A percentile compares a stretch with the other conserved stretches of the same genome.
These are phyloP conservation scores for Scarus forsteni DNA, from an alignment of 2,797 vertebrate species.

Conservation along the genomic window DNA sequence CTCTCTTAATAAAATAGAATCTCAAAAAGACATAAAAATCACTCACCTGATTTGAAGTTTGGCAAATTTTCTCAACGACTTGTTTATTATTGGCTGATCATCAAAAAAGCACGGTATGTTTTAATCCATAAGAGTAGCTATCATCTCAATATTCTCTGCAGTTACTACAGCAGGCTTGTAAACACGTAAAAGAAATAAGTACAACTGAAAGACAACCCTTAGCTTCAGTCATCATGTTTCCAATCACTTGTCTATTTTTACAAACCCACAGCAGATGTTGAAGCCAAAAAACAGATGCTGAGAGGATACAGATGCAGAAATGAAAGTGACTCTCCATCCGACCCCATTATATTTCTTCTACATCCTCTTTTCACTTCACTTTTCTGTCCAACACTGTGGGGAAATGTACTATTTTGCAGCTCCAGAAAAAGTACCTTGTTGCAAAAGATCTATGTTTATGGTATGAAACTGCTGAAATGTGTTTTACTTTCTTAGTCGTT, in stretches of 20 bases:
- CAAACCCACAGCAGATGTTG: neutral
- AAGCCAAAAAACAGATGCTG: neutral
- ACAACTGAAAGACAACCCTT: neutral
- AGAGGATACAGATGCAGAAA: slow-evolving; percentile 15
- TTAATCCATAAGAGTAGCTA: too few species aligned
- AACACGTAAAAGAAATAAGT: too few species aligned
- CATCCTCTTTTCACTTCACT: slow-evolving; percentile 71
- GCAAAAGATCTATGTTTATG: rapidly evolving
- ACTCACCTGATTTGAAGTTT: slow-evolving; percentile 44
- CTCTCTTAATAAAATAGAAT: neutral
- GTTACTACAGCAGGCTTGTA: too few species aligned
- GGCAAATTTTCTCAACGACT: neutral
- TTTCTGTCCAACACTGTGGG: neutral
- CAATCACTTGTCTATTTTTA: neutral
- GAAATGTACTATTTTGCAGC: neutral
- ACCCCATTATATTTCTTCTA: neutral
- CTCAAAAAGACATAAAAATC: rapidly evolving
- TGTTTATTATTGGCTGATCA: too few species aligned
- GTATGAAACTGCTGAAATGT: too few species aligned
- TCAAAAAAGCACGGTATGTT: too few species aligned
- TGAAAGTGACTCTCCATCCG: neutral
- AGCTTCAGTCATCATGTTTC: neutral
- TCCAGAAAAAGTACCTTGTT: neutral
- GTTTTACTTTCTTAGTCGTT: too few species aligned
- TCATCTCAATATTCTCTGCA: too few species aligned